Conservation (phyloP, 2,888 invertebrate species). For the Crocallis elinguaria region DNA sequence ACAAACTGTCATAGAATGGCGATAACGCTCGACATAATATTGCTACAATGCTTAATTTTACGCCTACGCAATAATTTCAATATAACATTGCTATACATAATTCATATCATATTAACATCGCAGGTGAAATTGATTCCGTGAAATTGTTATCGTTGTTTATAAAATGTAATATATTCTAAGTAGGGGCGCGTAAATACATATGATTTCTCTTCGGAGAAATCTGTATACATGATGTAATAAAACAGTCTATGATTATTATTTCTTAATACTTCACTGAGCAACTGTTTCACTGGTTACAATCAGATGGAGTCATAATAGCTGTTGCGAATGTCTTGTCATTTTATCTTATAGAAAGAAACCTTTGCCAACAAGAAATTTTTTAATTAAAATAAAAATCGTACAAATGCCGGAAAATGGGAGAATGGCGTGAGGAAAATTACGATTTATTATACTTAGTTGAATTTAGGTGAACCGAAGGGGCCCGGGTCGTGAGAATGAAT, state of each 20-base stretch:
- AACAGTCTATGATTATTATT: too few species aligned
- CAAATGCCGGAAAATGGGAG: constrained; percentile 38
- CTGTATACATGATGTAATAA: background rate
- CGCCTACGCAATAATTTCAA: constrained; percentile 11
- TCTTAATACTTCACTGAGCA: background rate
- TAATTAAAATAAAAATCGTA: constrained; percentile 7
- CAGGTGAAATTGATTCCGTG: constrained; percentile 22
- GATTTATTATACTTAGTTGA: constrained; percentile 47
- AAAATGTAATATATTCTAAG: constrained; percentile 2
- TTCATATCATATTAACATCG: constrained; percentile 7
- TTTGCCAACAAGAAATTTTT: constrained; percentile 4
- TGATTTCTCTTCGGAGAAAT: constrained; percentile 10
- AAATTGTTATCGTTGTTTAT: constrained; percentile 24
- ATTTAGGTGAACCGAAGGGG: constrained; percentile 39
- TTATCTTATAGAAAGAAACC: background rate
- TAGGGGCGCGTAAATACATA: constrained; percentile 8
- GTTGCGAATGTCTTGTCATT: background rate
- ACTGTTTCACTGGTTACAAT: background rate
- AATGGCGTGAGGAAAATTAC: constrained; percentile 46
- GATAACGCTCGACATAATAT: background rate
- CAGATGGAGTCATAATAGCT: background rate
- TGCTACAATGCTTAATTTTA: too few species aligned
- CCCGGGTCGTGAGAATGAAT: constrained; percentile 43
- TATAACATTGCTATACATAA: constrained; percentile 3
- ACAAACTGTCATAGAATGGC: background rate